A percentile compares a stretch with the other conserved stretches of the same genome.
Evolutionary conservation across 1,140 invertebrate species (phyloP).

Genomic region (Centruroides vittatus): DNA sequence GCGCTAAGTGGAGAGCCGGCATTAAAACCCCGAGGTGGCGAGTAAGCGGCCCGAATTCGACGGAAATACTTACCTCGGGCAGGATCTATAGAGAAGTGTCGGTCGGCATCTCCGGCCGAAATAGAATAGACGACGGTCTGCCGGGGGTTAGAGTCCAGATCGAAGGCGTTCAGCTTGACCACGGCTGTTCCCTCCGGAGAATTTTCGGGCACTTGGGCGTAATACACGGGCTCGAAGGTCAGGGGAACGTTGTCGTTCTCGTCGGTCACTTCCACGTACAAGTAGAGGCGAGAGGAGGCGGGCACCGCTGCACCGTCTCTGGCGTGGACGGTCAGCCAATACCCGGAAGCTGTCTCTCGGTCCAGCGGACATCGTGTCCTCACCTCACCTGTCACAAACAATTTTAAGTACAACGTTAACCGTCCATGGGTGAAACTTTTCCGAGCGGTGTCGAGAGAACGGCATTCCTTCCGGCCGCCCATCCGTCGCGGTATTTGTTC

Average conservation of each 20-base stretch:
- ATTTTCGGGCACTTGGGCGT: conserved; percentile 66
- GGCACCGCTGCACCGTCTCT: conserved; percentile 80
- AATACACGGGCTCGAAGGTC: conserved; percentile 71
- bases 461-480: too few species aligned
- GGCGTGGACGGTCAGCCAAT: conserved; percentile 87
- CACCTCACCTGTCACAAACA: conserved; percentile 49
- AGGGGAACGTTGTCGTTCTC: conserved; percentile 88
- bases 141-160: conserved; percentile 27
- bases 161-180: conserved; percentile 54
- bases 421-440: too few species aligned
- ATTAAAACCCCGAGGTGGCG: too few species aligned
- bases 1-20: too few species aligned
- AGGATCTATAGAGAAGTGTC: conserved; percentile 72
- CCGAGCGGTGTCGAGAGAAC: too few species aligned
- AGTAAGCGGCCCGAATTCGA: too few species aligned
- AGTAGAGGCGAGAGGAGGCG: conserved; percentile 59
- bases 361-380: conserved; percentile 68
- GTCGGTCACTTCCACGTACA: conserved; percentile 74
- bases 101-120: conserved; percentile 74
- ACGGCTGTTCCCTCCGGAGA: conserved; percentile 55
- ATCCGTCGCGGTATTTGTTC: too few species aligned
- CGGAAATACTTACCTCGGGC: conserved; percentile 31
- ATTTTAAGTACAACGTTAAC: too few species aligned
- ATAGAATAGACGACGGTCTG: conserved; percentile 58
- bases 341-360: conserved; percentile 66